Conservation (phyloP, 2,113 vertebrate genomes). For the Caretta caretta region DNA sequence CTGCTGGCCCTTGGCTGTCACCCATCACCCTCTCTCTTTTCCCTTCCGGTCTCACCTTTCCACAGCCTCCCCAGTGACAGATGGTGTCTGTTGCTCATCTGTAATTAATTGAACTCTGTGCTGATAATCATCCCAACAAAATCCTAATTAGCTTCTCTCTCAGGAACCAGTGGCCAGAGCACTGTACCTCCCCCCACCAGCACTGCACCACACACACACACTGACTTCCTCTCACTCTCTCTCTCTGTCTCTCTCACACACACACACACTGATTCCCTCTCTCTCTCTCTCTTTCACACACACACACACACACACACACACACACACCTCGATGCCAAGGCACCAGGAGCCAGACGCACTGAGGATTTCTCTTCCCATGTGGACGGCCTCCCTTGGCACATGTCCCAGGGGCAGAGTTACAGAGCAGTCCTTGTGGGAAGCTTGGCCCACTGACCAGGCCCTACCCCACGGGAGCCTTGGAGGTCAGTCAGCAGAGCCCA, state of each 20-base stretch:
- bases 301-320: background rate
- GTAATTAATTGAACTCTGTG: slow-evolving; percentile 43
- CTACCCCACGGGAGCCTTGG: background rate
- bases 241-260: background rate
- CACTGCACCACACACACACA: too few relatives aligned
- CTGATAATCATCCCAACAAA: background rate
- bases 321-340: background rate
- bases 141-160: background rate
- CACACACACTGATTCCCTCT: background rate
- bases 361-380: background rate
- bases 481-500: background rate
- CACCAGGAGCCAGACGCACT: background rate
- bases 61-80: background rate
- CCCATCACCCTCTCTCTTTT: too few relatives aligned
- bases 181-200: background rate
- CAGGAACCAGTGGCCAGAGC: background rate
- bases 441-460: background rate
- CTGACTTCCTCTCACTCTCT: background rate
- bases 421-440: background rate
- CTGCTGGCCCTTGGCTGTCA: background rate
- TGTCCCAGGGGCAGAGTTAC: background rate
- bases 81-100: slow-evolving; percentile 7
- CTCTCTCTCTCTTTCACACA: background rate
- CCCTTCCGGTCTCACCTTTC: background rate
- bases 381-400: background rate